phyloP scores from a whole-genome alignment of 2,113 vertebrate genomes.

The Odontesthes bonariensis region DNA sequence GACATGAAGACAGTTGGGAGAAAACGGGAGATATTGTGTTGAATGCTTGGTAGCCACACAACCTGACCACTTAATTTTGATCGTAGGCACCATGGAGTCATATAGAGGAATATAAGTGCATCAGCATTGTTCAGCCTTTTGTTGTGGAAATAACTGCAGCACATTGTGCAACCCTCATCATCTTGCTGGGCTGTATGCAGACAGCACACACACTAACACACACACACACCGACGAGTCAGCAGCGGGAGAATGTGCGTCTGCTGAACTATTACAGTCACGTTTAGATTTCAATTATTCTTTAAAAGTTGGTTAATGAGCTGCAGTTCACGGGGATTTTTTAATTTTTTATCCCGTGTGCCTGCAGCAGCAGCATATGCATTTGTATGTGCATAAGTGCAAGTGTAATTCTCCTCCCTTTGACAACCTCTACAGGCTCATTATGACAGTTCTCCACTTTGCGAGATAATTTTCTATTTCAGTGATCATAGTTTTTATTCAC shows the following conservation, averaged over 20 bases:
- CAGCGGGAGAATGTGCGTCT: slow-evolving; percentile 23
- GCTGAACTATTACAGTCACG: slow-evolving; percentile 37
- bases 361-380: slow-evolving; percentile 20
- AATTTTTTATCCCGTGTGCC: slow-evolving; percentile 1
- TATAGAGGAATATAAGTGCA: neutral
- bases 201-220: neutral
- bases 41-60: too few species aligned
- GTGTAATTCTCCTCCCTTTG: slow-evolving; percentile 47
- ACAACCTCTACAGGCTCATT: slow-evolving; percentile 68
- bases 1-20: neutral
- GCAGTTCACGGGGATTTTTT: slow-evolving; percentile 30
- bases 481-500: slow-evolving; percentile 38
- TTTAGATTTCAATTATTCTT: slow-evolving; percentile 61
- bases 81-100: too few species aligned
- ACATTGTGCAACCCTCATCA: slow-evolving; percentile 40
- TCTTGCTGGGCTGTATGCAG: slow-evolving; percentile 10
- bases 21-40: neutral
- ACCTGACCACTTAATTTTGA: too few species aligned
- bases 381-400: slow-evolving; percentile 12
- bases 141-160: slow-evolving; percentile 55
- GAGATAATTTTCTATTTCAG: slow-evolving; percentile 69
- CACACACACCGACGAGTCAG: slow-evolving; percentile 10
- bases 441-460: slow-evolving; percentile 58
- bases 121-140: slow-evolving; percentile 46
- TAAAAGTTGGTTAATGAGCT: slow-evolving; percentile 55